Evolutionary conservation across 2,888 invertebrate genomes (phyloP).

Genomic region (Leptinotarsa tumamoca): DNA sequence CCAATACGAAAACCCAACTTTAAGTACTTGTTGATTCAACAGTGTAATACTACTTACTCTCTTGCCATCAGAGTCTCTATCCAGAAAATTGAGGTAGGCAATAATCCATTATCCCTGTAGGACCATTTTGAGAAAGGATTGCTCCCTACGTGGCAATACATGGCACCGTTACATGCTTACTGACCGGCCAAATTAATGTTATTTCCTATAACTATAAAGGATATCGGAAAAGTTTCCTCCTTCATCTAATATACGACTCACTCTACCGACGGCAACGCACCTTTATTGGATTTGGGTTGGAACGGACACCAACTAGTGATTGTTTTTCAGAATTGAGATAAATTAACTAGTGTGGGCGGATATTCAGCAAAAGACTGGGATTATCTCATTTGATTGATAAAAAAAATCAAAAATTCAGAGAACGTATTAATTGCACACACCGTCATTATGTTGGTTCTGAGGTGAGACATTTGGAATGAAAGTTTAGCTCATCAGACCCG

Average conservation of each 20-base stretch:
- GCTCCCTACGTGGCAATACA: slow-evolving; percentile 41
- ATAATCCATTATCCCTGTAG: slow-evolving; percentile 44
- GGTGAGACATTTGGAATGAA: too few relatives aligned
- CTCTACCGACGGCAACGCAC: slow-evolving; percentile 29
- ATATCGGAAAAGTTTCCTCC: slow-evolving; percentile 42
- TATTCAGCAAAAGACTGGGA: not conserved
- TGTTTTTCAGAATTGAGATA: slow-evolving; percentile 17
- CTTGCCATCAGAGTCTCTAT: not conserved
- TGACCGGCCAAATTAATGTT: slow-evolving; percentile 42
- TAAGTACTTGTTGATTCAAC: slow-evolving; percentile 36
- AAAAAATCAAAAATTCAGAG: too few relatives aligned
- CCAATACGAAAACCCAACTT: not conserved
- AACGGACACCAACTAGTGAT: slow-evolving; percentile 15
- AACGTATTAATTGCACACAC: too few relatives aligned
- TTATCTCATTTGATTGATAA: too few relatives aligned
- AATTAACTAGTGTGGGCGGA: slow-evolving; percentile 3
- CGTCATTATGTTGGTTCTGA: too few relatives aligned
- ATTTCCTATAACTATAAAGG: slow-evolving; percentile 45
- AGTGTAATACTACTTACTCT: slow-evolving; percentile 7
- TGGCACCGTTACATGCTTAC: slow-evolving; percentile 41
- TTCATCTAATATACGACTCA: slow-evolving; percentile 40
- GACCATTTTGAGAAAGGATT: slow-evolving; percentile 40
- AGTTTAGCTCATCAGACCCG: too few relatives aligned
- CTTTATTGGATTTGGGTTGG: slow-evolving; percentile 28
- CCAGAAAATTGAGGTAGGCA: slow-evolving; percentile 37